Percentiles rank a stretch among this genome's conserved stretches.
Conservation (phyloP, 1,140 invertebrate species). For the Acyrthosiphon pisum region DNA sequence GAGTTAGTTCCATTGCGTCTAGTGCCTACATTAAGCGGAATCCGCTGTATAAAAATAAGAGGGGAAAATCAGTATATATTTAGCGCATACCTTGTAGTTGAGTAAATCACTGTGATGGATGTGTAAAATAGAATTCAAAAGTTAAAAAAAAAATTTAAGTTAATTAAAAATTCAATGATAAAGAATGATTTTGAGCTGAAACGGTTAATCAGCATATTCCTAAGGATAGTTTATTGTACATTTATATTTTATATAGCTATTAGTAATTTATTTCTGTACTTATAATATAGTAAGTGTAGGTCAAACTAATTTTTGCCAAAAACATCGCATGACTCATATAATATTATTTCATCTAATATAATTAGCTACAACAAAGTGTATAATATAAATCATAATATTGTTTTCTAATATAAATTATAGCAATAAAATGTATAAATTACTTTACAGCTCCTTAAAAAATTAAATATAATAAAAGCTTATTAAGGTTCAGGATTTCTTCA, state of each 20-base stretch:
- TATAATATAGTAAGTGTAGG: neutral
- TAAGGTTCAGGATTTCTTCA: neutral
- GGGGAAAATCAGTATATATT: no score
- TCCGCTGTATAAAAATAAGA: no score
- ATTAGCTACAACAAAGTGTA: neutral
- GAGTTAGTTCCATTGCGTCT: no score
- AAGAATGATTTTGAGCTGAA: neutral
- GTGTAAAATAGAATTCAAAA: neutral
- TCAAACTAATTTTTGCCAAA: neutral
- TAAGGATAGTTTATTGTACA: no score
- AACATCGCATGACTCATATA: neutral
- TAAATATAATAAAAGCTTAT: neutral
- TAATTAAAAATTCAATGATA: no score
- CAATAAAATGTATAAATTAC: neutral
- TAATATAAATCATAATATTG: neutral
- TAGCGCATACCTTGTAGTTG: no score
- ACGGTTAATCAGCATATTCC: neutral
- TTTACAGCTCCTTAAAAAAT: neutral
- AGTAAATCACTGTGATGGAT: neutral
- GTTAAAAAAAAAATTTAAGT: no score
- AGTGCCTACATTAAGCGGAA: no score
- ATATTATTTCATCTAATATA: neutral
- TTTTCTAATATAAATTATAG: neutral
- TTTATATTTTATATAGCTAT: no score
- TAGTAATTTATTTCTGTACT: neutral